These are phyloP conservation scores for Aptenodytes patagonicus DNA, from an alignment of 2,113 vertebrate genomes.

Conservation along the genomic window DNA sequence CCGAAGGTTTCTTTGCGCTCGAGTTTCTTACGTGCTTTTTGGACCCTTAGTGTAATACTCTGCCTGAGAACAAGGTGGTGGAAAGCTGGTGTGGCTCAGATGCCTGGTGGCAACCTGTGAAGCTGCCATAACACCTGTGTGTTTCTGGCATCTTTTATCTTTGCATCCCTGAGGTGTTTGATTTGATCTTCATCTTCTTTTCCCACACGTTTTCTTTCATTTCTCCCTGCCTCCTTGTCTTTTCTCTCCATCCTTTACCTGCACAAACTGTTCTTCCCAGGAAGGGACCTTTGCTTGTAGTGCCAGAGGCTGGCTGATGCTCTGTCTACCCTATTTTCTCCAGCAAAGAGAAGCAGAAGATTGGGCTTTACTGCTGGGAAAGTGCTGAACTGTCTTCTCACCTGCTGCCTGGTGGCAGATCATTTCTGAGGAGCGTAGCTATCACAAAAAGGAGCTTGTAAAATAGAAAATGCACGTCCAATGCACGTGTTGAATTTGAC, in stretches of 20 bases:
- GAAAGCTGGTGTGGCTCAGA: neutral
- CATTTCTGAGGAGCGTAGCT: fast-evolving
- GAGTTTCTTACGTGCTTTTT: neutral
- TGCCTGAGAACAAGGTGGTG: neutral
- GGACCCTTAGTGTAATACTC: neutral
- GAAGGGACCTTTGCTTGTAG: neutral
- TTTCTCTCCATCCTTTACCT: neutral
- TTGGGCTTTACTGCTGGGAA: neutral
- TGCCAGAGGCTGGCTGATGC: neutral
- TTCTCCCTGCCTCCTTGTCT: neutral
- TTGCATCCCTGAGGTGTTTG: neutral
- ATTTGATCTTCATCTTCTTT: neutral
- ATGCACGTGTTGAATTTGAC: neutral
- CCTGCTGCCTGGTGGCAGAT: neutral
- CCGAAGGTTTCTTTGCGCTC: neutral
- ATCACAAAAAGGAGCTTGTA: neutral
- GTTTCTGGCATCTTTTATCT: neutral
- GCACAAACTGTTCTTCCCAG: neutral
- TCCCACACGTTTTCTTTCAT: neutral
- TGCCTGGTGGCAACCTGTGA: neutral
- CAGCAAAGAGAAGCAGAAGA: neutral
- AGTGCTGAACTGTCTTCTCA: neutral
- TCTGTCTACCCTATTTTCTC: neutral
- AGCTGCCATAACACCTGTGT: neutral
- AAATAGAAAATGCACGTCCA: neutral